Evolutionary conservation across 2,797 vertebrate genomes (phyloP).

Genomic region (Liasis olivaceus): DNA sequence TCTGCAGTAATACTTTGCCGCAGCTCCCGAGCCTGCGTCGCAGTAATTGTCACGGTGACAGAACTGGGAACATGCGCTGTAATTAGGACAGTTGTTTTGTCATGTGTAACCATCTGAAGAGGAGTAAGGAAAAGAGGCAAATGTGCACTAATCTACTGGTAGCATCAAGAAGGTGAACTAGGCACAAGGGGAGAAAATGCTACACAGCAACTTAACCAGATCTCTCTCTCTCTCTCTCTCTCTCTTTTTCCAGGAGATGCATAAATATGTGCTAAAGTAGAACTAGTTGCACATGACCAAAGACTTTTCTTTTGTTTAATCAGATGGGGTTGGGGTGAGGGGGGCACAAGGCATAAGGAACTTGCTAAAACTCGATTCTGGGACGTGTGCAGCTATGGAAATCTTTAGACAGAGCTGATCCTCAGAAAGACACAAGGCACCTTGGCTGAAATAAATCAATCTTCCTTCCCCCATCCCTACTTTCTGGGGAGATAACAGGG

Average conservation of each 20-base stretch:
- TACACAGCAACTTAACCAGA: constrained; percentile 45
- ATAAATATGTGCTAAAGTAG: constrained; percentile 62
- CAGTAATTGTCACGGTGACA: constrained; percentile 74
- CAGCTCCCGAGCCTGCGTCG: constrained; percentile 70
- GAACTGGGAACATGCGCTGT: constrained; percentile 72
- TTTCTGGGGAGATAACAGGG: too few species aligned
- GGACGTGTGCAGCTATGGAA: not conserved
- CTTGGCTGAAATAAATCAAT: not conserved
- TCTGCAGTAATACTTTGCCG: constrained; percentile 70
- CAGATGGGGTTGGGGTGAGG: too few species aligned
- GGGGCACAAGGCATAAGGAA: not conserved
- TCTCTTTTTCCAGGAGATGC: constrained; percentile 25
- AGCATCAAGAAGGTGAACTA: constrained; percentile 56
- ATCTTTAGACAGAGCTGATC: not conserved
- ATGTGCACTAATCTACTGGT: constrained; percentile 65
- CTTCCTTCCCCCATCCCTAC: not conserved
- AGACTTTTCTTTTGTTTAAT: not conserved
- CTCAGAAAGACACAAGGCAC: not conserved
- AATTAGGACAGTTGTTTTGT: constrained; percentile 76
- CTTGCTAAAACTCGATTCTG: too few species aligned
- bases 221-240: too few species aligned
- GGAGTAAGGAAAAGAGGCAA: constrained; percentile 67
- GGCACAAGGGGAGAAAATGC: constrained; percentile 11
- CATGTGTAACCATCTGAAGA: constrained; percentile 75
- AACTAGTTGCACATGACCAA: not conserved